Base-by-base conservation (phyloP, 2,888 invertebrate species). In the Spicauda simplicius region DNA sequence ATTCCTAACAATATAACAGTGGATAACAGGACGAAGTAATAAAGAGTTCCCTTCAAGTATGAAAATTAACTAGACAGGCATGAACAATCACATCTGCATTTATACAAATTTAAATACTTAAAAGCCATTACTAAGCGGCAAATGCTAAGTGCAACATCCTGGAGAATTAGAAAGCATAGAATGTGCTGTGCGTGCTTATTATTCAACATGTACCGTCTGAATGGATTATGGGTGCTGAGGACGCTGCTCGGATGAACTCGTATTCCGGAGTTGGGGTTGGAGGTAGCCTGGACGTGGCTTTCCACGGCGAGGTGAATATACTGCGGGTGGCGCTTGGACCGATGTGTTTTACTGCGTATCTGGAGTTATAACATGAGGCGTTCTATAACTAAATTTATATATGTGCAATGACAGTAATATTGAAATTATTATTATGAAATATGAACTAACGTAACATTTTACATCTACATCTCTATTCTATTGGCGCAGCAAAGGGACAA, bases 131-230 rank as follows among this genome's bases (percentile, higher is more conserved):
- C 16, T 48, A 48, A 52, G 60, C 48, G 16, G 48, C 16, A 48
- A 14, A 4, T 25, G 48, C 48, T 48, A 3, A 45, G 0, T 48
- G 6, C 7, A 0, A 16, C 8, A 48, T 48, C 16, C 48, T 52
- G 16, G 33, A 19, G n/a, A 41, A 54, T n/a, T 8, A 18, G 25
- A 45, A 59, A 18, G 41, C 11, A 19, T 33, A 66, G 60, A 50
- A 16, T 70, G 87, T 87, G 86, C 83, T 50, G 73, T 85, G 87
- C 84, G 71, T 73, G 68, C 70, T 72, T 76, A 75, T 64, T 63
- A 83, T 71, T 83, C 80, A 87, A 88, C 84, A 85, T 88, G 86
- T 88, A 88, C 86, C 91, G 86, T 88, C 90, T 76, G 81, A 74
- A 64, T 85, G 86, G 53, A 85, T 72, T 16, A 80, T 72, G 0